Percentiles rank a stretch among this genome's conserved stretches.
phyloP scores from a whole-genome alignment of 2,797 vertebrate species.

The Xyrichtys novacula region DNA sequence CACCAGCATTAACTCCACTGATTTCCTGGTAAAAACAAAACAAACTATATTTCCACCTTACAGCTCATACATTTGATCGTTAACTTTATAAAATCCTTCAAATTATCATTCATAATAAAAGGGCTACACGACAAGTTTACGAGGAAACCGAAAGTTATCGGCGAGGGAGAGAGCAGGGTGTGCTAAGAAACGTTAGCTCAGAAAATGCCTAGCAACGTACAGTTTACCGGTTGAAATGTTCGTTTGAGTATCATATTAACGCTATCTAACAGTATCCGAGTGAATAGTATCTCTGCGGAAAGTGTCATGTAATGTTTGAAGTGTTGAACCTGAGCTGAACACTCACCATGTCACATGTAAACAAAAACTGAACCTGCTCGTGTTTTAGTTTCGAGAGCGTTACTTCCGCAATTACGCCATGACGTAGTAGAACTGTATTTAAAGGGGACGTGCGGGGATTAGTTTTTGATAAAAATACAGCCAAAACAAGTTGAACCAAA shows the following conservation, averaged over 20 bases:
- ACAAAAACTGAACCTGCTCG: constrained; percentile 49
- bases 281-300: accelerated
- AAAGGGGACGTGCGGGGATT: constrained; percentile 39
- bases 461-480: constrained; percentile 2
- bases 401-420: constrained; percentile 66
- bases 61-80: not conserved
- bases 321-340: accelerated
- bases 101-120: not conserved
- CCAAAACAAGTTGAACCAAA: not conserved
- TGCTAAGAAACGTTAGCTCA: constrained; percentile 42
- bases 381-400: constrained; percentile 19
- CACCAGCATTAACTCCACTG: constrained; percentile 52
- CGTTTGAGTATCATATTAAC: not conserved
- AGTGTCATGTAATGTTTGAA: not conserved
- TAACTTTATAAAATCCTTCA: accelerated
- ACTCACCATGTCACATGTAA: constrained; percentile 65
- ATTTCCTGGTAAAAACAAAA: not conserved
- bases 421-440: constrained; percentile 50
- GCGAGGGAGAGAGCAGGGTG: not conserved
- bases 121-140: not conserved
- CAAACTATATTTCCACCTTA: not conserved
- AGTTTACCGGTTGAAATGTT: not conserved
- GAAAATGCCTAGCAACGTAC: not conserved
- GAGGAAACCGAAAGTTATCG: constrained; percentile 53
- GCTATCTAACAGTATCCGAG: not conserved